phyloP scores from a whole-genome alignment of 2,797 vertebrate genomes.

The Champsocephalus gunnari region DNA sequence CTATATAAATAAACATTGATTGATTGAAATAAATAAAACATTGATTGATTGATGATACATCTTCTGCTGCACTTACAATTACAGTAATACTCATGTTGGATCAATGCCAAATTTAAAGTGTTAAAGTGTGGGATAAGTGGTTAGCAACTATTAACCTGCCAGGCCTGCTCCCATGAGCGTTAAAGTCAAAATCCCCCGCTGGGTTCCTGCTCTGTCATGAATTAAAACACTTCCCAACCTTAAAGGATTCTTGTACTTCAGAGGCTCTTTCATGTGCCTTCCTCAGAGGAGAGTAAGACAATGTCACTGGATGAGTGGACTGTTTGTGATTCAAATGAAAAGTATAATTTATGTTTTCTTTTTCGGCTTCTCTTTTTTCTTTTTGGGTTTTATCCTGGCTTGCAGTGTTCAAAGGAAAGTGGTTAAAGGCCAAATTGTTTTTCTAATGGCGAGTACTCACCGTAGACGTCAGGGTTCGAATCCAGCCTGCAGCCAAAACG shows the following conservation, averaged over 20 bases:
- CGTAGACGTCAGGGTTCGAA: too few relatives aligned
- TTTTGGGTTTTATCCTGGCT: not conserved
- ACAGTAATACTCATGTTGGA: not conserved
- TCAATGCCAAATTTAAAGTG: not conserved
- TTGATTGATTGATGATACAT: not conserved
- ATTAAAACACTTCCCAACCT: constrained; percentile 18
- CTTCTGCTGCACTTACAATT: constrained; percentile 2
- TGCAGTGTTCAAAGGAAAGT: not conserved
- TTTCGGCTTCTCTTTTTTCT: not conserved
- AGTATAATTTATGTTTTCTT: not conserved
- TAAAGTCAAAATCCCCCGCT: constrained; percentile 10
- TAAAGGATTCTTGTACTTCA: constrained; percentile 41
- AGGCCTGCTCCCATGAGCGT: not conserved
- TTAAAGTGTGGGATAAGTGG: constrained; percentile 8
- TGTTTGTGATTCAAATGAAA: constrained; percentile 29
- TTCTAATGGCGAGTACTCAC: too few relatives aligned
- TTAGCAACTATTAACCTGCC: constrained; percentile 11
- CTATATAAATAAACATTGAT: too few relatives aligned
- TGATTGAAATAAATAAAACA: too few relatives aligned
- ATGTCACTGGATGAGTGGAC: not conserved
- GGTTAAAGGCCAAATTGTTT: not conserved
- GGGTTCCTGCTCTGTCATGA: constrained; percentile 18
- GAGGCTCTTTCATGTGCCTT: constrained; percentile 48
- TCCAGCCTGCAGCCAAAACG: too few relatives aligned
- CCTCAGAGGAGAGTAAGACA: constrained; percentile 27